Evolutionary conservation across 2,113 vertebrate species (phyloP).

Genomic region (Nothocercus julius): DNA sequence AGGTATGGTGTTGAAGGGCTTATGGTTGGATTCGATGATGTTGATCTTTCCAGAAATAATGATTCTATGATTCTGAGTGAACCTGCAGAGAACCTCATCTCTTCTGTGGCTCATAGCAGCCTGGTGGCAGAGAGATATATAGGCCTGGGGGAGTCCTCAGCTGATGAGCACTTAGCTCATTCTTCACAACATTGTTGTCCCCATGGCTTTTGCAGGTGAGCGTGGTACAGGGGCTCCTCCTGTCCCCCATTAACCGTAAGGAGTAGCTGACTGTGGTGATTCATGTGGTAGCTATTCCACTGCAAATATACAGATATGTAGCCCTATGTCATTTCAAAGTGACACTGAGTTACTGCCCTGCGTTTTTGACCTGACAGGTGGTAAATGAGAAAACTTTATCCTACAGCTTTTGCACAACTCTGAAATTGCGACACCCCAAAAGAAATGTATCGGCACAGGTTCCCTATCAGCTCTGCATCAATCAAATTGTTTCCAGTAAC

Average conservation of each 20-base stretch:
- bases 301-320: neutral
- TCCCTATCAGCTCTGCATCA: neutral
- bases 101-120: neutral
- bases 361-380: neutral
- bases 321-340: neutral
- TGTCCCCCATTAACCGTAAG: neutral
- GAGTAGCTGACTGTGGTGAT: neutral
- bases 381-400: neutral
- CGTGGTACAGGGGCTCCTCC: neutral
- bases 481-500: neutral
- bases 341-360: neutral
- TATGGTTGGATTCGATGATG: no score
- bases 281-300: neutral
- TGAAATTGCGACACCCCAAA: neutral
- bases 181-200: accelerated
- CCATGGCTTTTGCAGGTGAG: neutral
- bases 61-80: no score
- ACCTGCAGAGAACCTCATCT: neutral
- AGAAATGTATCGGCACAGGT: neutral
- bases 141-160: neutral
- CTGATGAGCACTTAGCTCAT: accelerated
- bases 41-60: no score
- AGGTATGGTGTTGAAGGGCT: no score
- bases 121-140: neutral
- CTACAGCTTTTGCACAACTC: neutral